phyloP scores from a whole-genome alignment of 2,113 vertebrate genomes.

The Canis aureus region DNA sequence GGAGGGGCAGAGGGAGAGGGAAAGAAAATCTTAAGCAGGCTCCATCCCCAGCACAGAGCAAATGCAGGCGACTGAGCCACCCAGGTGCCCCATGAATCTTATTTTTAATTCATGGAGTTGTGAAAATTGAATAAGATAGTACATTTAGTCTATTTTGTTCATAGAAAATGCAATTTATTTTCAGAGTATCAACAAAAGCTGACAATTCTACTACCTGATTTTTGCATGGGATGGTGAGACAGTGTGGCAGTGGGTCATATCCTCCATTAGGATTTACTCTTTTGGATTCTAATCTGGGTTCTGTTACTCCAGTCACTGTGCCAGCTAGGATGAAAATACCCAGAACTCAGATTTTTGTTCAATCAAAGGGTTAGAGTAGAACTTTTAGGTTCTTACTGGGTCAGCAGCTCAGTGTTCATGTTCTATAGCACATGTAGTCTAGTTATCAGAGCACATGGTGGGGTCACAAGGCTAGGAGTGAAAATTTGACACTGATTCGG shows the following conservation, averaged over 20 bases:
- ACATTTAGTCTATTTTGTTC: background rate
- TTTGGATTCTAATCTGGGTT: background rate
- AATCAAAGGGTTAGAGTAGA: background rate
- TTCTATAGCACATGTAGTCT: background rate
- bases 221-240: background rate
- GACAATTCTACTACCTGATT: background rate
- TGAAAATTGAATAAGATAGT: background rate
- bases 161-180: constrained; percentile 5
- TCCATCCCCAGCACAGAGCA: background rate
- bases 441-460: background rate
- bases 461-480: background rate
- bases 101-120: background rate
- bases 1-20: background rate
- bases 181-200: background rate
- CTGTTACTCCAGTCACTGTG: background rate
- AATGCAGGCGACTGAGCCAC: no score
- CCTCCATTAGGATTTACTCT: background rate
- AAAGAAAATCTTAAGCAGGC: background rate
- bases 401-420: background rate
- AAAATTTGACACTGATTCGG: background rate
- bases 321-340: background rate
- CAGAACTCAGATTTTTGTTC: background rate
- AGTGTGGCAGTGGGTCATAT: background rate
- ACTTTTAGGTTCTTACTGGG: background rate
- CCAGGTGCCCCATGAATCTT: background rate